Conservation (phyloP, 2,113 vertebrate genomes). For the Rissa tridactyla region DNA sequence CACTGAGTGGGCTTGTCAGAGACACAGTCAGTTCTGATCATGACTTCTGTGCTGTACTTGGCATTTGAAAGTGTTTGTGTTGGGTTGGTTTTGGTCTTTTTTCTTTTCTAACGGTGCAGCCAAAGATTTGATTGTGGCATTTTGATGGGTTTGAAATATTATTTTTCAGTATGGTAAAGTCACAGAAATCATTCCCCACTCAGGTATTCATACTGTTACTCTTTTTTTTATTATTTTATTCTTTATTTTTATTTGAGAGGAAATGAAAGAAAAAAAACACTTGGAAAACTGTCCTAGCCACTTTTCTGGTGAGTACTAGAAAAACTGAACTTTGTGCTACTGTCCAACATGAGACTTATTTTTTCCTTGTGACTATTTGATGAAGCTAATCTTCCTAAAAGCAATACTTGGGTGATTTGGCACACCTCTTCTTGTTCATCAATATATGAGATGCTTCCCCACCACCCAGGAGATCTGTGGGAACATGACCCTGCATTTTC, state of each 20-base stretch:
- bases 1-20: not conserved
- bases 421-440: not conserved
- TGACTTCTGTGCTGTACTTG: not conserved
- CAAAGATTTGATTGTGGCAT: not conserved
- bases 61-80: not conserved
- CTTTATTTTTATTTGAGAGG: conserved; percentile 35
- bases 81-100: not conserved
- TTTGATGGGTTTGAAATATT: not conserved
- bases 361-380: not conserved
- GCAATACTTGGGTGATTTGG: not conserved
- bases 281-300: conserved; percentile 11
- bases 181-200: not conserved
- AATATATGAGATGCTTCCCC: not conserved
- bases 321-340: not conserved
- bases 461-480: not conserved
- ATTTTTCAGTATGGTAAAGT: not conserved
- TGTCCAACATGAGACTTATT: not conserved
- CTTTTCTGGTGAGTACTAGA: not conserved
- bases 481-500: not conserved
- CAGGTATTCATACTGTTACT: not conserved
- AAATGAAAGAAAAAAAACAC: not conserved
- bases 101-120: not conserved
- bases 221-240: not conserved
- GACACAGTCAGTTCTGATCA: not conserved
- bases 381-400: not conserved